Evolutionary conservation across 2,113 vertebrate genomes (phyloP).

Genomic region (Strigops habroptila): DNA sequence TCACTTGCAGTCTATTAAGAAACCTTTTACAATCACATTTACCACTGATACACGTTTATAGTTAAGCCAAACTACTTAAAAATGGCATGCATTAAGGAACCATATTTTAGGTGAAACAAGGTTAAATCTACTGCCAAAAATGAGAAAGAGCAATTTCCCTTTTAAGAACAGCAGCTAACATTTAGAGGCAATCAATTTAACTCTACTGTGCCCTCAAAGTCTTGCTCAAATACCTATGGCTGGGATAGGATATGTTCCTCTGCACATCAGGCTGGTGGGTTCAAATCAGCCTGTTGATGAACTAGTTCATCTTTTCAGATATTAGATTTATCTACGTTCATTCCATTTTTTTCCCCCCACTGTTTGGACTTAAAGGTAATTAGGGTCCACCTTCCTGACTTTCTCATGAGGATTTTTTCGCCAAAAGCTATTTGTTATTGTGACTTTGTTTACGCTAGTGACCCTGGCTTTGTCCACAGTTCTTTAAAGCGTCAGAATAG

Average conservation of each 20-base stretch:
- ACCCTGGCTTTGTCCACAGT: background rate
- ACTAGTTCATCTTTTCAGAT: background rate
- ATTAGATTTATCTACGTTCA: background rate
- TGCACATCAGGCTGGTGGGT: background rate
- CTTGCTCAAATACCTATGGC: background rate
- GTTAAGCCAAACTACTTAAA: conserved; percentile 20
- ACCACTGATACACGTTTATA: conserved; percentile 15
- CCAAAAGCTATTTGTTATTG: background rate
- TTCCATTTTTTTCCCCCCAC: background rate
- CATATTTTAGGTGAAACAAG: conserved; percentile 60
- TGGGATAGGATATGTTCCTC: background rate
- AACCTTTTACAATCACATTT: conserved; percentile 50
- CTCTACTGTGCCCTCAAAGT: background rate
- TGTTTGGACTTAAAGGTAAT: background rate
- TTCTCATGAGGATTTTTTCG: background rate
- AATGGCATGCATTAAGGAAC: conserved; percentile 59
- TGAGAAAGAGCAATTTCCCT: conserved; percentile 52
- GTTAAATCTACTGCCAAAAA: conserved; percentile 52
- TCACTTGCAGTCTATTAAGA: conserved; percentile 58
- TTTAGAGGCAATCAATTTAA: conserved; percentile 43
- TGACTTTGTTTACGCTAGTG: rapidly evolving
- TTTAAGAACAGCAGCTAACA: conserved; percentile 45
- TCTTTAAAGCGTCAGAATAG: background rate
- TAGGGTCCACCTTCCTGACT: background rate
- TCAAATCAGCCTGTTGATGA: background rate